These are phyloP conservation scores for Scleropages formosus DNA, from an alignment of 2,797 vertebrate genomes.

Conservation along the genomic window DNA sequence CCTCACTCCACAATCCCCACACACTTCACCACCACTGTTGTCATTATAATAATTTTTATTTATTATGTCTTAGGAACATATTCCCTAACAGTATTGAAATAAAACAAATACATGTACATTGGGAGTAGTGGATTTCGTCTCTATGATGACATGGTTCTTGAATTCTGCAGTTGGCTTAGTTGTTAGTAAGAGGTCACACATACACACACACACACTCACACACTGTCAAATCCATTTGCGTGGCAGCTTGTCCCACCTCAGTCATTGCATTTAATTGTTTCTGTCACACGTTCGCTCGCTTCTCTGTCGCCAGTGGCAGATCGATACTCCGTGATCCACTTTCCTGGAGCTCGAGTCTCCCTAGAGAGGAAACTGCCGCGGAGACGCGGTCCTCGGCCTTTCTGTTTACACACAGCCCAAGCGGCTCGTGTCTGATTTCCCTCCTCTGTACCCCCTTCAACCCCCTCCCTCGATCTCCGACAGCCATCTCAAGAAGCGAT, in stretches of 20 bases:
- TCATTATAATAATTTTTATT: not conserved
- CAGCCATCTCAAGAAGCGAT: not conserved
- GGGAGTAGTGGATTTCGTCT: no score
- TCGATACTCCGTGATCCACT: not conserved
- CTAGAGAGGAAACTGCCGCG: not conserved
- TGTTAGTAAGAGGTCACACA: no score
- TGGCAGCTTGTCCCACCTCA: not conserved
- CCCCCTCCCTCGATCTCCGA: constrained; percentile 22
- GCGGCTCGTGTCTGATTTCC: not conserved
- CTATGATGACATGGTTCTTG: no score
- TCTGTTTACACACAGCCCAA: not conserved
- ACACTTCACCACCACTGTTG: not conserved
- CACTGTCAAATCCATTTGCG: not conserved
- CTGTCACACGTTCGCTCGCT: not conserved
- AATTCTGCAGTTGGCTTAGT: not conserved
- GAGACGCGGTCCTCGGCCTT: no score
- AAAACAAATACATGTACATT: no score
- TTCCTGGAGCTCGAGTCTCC: not conserved
- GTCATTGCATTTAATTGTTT: not conserved
- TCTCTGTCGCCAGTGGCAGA: not conserved
- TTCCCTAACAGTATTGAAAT: no score
- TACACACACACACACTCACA: not conserved
- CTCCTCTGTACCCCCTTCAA: constrained; percentile 25
- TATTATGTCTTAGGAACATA: no score
- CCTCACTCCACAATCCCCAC: not conserved